Evolutionary conservation across 2,888 invertebrate species (phyloP), one percentile per base, ranked within the genome.

Genomic region (Melanostoma scalare): DNA sequence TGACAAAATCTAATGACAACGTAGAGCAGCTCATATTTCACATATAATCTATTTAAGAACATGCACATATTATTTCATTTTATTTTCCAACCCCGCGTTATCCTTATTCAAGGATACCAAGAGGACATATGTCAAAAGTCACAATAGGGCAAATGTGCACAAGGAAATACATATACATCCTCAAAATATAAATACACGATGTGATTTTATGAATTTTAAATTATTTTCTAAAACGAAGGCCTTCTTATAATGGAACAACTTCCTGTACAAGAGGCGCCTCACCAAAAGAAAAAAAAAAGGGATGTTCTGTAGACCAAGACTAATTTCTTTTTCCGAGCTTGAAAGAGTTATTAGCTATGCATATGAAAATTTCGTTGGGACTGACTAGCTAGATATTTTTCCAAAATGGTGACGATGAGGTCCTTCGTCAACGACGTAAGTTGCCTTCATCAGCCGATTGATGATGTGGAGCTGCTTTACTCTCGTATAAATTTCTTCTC

Each of bases 181-280:
- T 10, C 33, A 10, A 58, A 58, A 42, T 63, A 42, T 68, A 58
- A 61, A 53, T 55, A 79, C 74, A 48, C 63, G 63, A 76, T 71
- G 67, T 65, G 68, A 68, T 77, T 77, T 81, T 71, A 72, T 77
- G 58, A 72, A 77, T 81, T 81, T 72, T 48, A 69, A 60, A 69
- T 55, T 33, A 30, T 35, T 33, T 20, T 35, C 20, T 20, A 20
- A 20, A 20, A 20, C 20, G 20, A 20, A 4, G 35, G 1, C 42
- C 10, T 38, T 6, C 3, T 20, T 20, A 20, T 20, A 61, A 50
- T n/a, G 20, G 46, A 5, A 36, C 3, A 46, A 52, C 42, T 38
- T 68, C 68, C 74, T 74, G 65, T 60, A 53, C 38, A 33, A 60
- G 55, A 56, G 33, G 40, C 52, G 48, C 53, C 60, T 61, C 60